Evolutionary conservation across 2,797 vertebrate genomes (phyloP).

Genomic region (Lacerta agilis): DNA sequence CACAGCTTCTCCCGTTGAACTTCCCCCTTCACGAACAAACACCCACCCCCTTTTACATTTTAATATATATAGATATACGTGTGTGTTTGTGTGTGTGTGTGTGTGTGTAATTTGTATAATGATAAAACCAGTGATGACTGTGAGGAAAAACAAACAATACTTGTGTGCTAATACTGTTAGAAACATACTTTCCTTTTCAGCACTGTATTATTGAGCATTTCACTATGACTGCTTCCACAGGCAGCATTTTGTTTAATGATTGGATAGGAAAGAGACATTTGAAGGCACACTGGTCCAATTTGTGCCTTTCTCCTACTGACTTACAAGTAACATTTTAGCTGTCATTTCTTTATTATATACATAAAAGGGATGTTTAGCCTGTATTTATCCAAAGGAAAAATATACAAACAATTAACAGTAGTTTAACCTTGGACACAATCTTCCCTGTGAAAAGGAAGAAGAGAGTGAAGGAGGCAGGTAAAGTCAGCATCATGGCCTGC

Average conservation of each 20-base stretch:
- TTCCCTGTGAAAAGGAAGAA: too few species aligned
- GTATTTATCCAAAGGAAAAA: background rate
- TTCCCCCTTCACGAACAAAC: too few species aligned
- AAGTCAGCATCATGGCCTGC: too few species aligned
- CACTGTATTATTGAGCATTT: background rate
- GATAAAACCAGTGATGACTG: background rate
- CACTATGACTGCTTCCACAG: background rate
- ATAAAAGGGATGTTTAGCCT: background rate
- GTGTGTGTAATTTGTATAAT: too few species aligned
- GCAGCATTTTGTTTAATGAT: background rate
- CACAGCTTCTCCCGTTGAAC: too few species aligned
- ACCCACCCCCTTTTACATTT: too few species aligned
- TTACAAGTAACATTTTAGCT: background rate
- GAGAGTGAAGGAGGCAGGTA: too few species aligned
- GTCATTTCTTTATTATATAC: background rate
- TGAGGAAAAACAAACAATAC: background rate
- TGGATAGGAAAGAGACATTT: background rate
- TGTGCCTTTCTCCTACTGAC: background rate
- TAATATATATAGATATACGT: too few species aligned
- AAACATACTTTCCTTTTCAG: background rate
- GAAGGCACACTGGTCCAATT: background rate
- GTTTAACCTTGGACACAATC: constrained; percentile 4
- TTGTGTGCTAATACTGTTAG: background rate
- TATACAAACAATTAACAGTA: background rate
- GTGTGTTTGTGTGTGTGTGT: too few species aligned